Conservation (phyloP, 2,888 invertebrate species). For the Chrysodeixis includens region DNA sequence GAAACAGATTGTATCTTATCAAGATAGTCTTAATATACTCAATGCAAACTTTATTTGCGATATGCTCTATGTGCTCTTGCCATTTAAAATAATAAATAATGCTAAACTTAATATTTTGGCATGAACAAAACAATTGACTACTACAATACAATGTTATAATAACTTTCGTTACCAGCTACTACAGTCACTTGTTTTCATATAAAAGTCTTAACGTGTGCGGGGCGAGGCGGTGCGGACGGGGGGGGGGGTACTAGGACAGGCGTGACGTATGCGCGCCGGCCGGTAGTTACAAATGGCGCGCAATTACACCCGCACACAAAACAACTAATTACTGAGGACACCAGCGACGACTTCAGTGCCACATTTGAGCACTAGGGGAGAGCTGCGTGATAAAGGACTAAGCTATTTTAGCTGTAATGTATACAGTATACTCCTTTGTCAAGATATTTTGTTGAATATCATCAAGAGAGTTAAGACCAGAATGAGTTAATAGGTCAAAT, state of each 20-base stretch:
- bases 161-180: no score
- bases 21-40: no score
- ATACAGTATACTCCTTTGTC: neutral
- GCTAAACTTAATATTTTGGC: no score
- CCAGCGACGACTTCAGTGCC: neutral
- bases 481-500: no score
- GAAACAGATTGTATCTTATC: no score
- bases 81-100: no score
- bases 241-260: conserved; percentile 22
- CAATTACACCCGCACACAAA: conserved; percentile 44
- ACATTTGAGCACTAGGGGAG: neutral
- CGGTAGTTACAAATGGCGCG: conserved; percentile 42
- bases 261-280: conserved; percentile 45
- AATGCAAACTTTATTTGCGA: no score
- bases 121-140: no score
- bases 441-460: neutral
- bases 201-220: neutral
- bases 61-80: no score
- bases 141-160: no score
- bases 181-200: neutral
- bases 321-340: conserved; percentile 50
- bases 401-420: neutral
- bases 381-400: neutral
- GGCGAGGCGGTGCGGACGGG: neutral
- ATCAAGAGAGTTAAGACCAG: neutral